Percentiles rank a stretch among this genome's conserved stretches.
Conservation (phyloP, 37 sponge, comb jelly and placozoan species). For the Cliona cf. orientalis region DNA sequence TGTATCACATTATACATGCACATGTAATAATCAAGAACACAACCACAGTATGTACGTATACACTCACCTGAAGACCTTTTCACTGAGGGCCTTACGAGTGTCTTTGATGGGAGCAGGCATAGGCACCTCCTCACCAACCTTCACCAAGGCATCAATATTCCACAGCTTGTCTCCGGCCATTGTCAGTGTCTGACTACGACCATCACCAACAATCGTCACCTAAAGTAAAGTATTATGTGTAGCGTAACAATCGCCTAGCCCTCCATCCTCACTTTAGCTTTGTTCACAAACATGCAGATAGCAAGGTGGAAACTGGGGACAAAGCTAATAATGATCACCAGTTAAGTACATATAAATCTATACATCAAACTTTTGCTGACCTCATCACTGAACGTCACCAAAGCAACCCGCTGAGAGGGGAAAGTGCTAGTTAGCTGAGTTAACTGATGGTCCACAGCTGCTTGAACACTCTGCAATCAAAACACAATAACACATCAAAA, state of each 20-base stretch:
- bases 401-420: conserved; percentile 62
- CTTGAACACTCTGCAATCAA: conserved; percentile 69
- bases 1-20: not conserved
- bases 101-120: conserved; percentile 70
- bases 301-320: too few species aligned
- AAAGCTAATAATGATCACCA: too few species aligned
- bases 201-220: conserved; percentile 85
- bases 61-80: conserved; percentile 77
- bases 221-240: conserved; percentile 9
- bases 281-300: too few species aligned
- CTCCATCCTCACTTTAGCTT: too few species aligned
- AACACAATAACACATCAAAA: not conserved
- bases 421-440: conserved; percentile 35
- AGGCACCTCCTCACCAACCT: conserved; percentile 50
- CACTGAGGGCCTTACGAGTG: conserved; percentile 54
- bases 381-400: conserved; percentile 89
- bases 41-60: too few species aligned
- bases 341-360: too few species aligned
- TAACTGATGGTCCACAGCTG: conserved; percentile 88
- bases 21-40: not conserved
- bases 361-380: conserved; percentile 17
- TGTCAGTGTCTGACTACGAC: conserved; percentile 56
- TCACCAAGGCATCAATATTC: conserved; percentile 60
- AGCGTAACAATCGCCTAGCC: too few species aligned
- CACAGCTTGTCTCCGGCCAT: conserved; percentile 87